phyloP scores from a whole-genome alignment of 2,888 invertebrate genomes.

The Drosophila quinaria region DNA sequence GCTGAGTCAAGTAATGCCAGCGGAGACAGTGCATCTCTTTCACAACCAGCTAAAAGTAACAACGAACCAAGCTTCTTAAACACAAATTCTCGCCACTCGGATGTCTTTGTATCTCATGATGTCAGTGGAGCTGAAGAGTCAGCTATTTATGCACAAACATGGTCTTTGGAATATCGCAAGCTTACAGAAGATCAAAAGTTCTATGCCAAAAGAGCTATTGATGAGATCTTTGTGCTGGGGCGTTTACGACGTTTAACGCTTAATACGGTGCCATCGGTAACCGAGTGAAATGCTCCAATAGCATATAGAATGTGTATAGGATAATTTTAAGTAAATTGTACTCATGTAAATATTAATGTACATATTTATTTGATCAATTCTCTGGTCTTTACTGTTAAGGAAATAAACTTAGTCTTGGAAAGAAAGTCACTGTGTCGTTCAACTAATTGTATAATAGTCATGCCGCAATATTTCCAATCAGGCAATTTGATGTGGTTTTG shows the following conservation, averaged over 20 bases:
- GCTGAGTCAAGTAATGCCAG: slow-evolving; percentile 17
- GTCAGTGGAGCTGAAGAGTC: slow-evolving; percentile 60
- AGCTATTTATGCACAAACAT: slow-evolving; percentile 64
- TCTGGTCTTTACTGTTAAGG: slow-evolving; percentile 39
- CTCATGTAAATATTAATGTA: slow-evolving; percentile 36
- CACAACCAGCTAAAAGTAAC: slow-evolving; percentile 17
- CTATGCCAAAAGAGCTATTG: slow-evolving; percentile 69
- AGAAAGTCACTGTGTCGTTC: slow-evolving; percentile 6
- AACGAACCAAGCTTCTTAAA: slow-evolving; percentile 26
- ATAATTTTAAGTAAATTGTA: slow-evolving; percentile 13
- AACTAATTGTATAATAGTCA: too few relatives aligned
- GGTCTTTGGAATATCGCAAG: slow-evolving; percentile 69
- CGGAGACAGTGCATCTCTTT: not conserved
- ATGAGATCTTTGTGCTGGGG: slow-evolving; percentile 69
- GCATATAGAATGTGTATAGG: slow-evolving; percentile 18
- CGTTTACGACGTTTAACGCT: slow-evolving; percentile 62
- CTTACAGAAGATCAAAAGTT: slow-evolving; percentile 70
- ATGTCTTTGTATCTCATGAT: slow-evolving; percentile 44
- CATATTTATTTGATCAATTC: slow-evolving; percentile 46
- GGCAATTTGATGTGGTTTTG: too few relatives aligned
- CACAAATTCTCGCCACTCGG: slow-evolving; percentile 31
- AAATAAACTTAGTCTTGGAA: slow-evolving; percentile 39
- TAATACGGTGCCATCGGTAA: slow-evolving; percentile 61
- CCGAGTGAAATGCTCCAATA: slow-evolving; percentile 46
- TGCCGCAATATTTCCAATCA: not conserved